Base-by-base conservation (phyloP, 2,113 vertebrate species). In the Rhipidura dahli region DNA sequence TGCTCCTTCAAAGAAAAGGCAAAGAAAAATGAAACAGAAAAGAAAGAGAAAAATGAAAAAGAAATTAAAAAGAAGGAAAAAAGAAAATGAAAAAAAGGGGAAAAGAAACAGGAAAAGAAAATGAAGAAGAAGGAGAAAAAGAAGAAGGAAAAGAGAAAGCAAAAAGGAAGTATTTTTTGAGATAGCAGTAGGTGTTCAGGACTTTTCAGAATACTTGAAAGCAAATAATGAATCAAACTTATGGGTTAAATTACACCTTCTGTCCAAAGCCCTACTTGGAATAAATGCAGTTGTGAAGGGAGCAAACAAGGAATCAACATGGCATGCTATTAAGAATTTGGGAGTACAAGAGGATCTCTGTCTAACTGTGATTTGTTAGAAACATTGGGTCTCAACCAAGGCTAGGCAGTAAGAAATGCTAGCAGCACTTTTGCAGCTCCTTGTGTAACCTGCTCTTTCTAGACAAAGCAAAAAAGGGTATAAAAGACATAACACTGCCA, bases 261-360 rank as follows among this genome's bases (percentile, higher is more conserved):
- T 83, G 49, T 68, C 73, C 16, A 31, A 61, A 77, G 33, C 20
- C n/a, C 18, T 70, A 1, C 83, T 94, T 89, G 51, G 87, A 94
- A 94, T 42, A 49, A 92, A 91, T 60, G 64, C 51, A 68, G 40
- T 78, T 83, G 61, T 61, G 42, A 53, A 75, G 79, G 78, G 50
- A 86, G 31, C 45, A 96, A 96, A 81, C 44, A 68, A n/a, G 33
- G 75, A 87, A 60, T 60, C 61, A 79, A 87, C 68, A 21, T 33
- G 49, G 57, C 63, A 91, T 15, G 1, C 79, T 80, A 61, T 59
- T 85, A 96, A 87, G 82, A 90, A 92, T 78, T 66, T 66, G 77
- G 56, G 42, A 90, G 71, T 37, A 63, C 77, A 89, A 76, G 44
- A 91, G 68, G 65, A 57, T 89, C 69, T 92, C 72, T 96, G 73